Evolutionary conservation across 2,113 vertebrate genomes (phyloP), one percentile per base, ranked within the genome.

Genomic region (Xiphophorus hellerii): DNA sequence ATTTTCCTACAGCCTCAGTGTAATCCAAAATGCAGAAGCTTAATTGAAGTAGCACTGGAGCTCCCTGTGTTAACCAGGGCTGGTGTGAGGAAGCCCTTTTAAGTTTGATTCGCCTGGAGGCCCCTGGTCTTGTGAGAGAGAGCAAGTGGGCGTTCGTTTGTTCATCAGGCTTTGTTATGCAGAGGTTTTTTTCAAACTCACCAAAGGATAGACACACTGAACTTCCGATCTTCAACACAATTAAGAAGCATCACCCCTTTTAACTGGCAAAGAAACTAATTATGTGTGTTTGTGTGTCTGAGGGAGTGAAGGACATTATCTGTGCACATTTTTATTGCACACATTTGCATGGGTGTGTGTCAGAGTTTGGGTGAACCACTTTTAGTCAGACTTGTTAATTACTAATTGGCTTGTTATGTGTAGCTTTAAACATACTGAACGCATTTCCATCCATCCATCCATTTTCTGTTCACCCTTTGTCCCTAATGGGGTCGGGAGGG

Each of bases 61-160:
- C 77, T 87, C 77, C 76, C 71, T 68, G 66, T 69, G 74, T 91
- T 86, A 83, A 88, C 83, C 86, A 79, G 80, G 84, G 82, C 82
- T 73, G 73, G 63, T 78, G 78, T 33, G 76, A 74, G 72, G 72
- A 82, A 90, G 76, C 79, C 88, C 86, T 88, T 91, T 90, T 65
- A 92, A 81, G 86, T 90, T 77, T 72, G 66, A 82, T 82, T 80
- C 54, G 82, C 88, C 90, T 74, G 74, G 58, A 83, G 90, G 84
- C 88, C 82, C 58, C 10, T 20, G 72, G 76, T 91, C 88, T 89
- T 88, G 81, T 25, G 83, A 90, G 92, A 85, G 80, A 84, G 81
- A 87, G 80, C 76, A 83, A 71, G 91, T 90, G 88, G 88, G 89
- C 84, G 88, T 93, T 89, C 77, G 62, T 88, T 90, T 90, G 87